Evolutionary conservation across 2,888 invertebrate species (phyloP), one percentile per base, ranked within the genome.

Genomic region (Phyto melanocephala): DNA sequence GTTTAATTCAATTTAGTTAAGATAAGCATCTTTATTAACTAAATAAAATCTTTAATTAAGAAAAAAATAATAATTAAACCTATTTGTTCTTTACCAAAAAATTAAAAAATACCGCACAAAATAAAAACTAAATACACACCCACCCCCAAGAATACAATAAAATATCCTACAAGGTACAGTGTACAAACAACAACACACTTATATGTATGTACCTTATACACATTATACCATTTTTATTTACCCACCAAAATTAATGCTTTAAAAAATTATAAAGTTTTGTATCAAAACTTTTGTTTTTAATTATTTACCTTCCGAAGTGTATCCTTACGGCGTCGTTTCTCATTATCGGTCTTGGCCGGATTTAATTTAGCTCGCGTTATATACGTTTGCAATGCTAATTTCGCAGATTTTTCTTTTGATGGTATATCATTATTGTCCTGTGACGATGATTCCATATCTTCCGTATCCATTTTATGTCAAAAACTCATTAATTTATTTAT

Each of bases 291-390:
- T 33, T 22, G 35, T 35, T 42, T 76, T 42, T 42, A 40, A 24
- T 60, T 85, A 87, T 87, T 88, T 88, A 90, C 90, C 87, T 88
- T 88, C 83, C 90, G 88, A 80, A 89, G 87, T 56, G 89, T 88
- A 87, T 90, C 91, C 86, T 90, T 90, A 60, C 90, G 89, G 56
- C 89, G 88, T 76, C 89, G 88, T 83, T 90, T 90, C 81, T 90
- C 90, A 78, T 88, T 90, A 71, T 90, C 89, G 80, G 88, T 88
- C 75, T 89, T 90, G 7, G 87, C 89, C 68, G 90, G 90, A 87
- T 89, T 90, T 80, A 89, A 84, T 86, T 89, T 90, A 33, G 90
- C 89, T 62, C 90, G 86, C 71, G 90, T 90, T 87, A 90, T 87
- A 86, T 90, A 90, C 76, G 88, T 86, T 84, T 89, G 90, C 72